These are phyloP conservation scores for Leptoclinus maculatus DNA, from an alignment of 2,797 vertebrate genomes.

Conservation along the genomic window DNA sequence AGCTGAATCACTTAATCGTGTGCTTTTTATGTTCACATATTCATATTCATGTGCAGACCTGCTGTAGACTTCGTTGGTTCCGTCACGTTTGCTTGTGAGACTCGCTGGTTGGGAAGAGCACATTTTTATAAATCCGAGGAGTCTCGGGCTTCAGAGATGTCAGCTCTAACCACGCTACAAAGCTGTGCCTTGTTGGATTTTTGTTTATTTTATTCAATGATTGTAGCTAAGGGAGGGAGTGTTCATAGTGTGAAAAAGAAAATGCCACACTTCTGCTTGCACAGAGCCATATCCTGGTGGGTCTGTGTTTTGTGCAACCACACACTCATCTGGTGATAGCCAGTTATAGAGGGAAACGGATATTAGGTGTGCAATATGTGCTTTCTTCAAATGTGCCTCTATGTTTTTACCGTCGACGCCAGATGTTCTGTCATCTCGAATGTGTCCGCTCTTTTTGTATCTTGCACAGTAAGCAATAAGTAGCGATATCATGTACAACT, in stretches of 20 bases:
- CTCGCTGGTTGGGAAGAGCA: slow-evolving; percentile 60
- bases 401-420: slow-evolving; percentile 50
- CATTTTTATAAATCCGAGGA: slow-evolving; percentile 57
- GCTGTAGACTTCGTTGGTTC: slow-evolving; percentile 22
- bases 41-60: slow-evolving; percentile 8
- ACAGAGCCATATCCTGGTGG: slow-evolving; percentile 41
- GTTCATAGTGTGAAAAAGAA: slow-evolving; percentile 42
- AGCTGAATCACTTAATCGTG: slow-evolving; percentile 57
- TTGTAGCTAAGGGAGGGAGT: slow-evolving; percentile 46
- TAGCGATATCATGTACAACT: slow-evolving; percentile 17
- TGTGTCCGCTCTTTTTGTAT: slow-evolving; percentile 56
- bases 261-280: slow-evolving; percentile 54
- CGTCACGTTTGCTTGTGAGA: slow-evolving; percentile 45
- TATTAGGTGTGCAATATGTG: slow-evolving; percentile 78
- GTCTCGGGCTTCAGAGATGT: slow-evolving; percentile 46
- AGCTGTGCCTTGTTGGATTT: slow-evolving; percentile 70
- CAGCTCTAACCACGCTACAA: slow-evolving; percentile 32
- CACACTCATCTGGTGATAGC: slow-evolving; percentile 28
- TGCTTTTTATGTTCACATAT: slow-evolving; percentile 21
- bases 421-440: slow-evolving; percentile 60
- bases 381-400: slow-evolving; percentile 80
- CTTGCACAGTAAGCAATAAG: slow-evolving; percentile 35
- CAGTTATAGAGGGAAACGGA: slow-evolving; percentile 26
- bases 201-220: slow-evolving; percentile 27
- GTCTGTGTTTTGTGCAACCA: slow-evolving; percentile 29